Base-by-base conservation (phyloP, 2,888 invertebrate species). In the Blastobasis lacticolella region DNA sequence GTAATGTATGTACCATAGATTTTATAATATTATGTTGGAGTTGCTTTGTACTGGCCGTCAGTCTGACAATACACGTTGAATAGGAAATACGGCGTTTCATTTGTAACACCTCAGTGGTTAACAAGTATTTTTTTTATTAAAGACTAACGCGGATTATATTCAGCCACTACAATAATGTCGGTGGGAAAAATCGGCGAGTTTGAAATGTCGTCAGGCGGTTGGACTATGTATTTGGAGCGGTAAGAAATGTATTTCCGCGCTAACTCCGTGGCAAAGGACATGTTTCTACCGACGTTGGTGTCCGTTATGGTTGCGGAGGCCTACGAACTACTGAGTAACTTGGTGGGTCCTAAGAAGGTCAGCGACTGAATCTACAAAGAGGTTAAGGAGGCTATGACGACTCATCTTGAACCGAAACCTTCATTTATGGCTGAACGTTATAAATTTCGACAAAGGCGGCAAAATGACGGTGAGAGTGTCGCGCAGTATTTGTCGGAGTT, bases 301-400 rank as follows among this genome's bases (percentile, higher is more conserved):
- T 45, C 56, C 6, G 52, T 54, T 1, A 53, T 56, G 52, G 56
- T 54, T 0, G 52, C 52, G 38, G 54, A 54, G 49, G n/a, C 46
- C 9, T 42, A 42, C 8, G 42, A 42, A 0, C 40, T 52, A 37
- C 9, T 55, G 37, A 46, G 50, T 6, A 54, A 49, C 4, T 50
- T 54, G 37, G 38, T 50, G n/a, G 52, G 53, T 23, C 56, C 56
- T 0, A 50, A 38, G 7, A 50, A 49, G 8, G n/a, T n/a, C n/a
- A n/a, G n/a, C n/a, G n/a, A n/a, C n/a, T n/a, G n/a, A n/a, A n/a
- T n/a, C n/a, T n/a, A n/a, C n/a, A 40, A 40, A 4, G 41, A 46
- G 37, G 49, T 49, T 7, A 48, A 52, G 23, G 36, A 47, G 4
- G n/a, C 49, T 4, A 36, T 55, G 46, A n/a, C 9, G 10, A 4